phyloP scores from a whole-genome alignment of 2,888 invertebrate genomes.

The Maniola hyperantus region DNA sequence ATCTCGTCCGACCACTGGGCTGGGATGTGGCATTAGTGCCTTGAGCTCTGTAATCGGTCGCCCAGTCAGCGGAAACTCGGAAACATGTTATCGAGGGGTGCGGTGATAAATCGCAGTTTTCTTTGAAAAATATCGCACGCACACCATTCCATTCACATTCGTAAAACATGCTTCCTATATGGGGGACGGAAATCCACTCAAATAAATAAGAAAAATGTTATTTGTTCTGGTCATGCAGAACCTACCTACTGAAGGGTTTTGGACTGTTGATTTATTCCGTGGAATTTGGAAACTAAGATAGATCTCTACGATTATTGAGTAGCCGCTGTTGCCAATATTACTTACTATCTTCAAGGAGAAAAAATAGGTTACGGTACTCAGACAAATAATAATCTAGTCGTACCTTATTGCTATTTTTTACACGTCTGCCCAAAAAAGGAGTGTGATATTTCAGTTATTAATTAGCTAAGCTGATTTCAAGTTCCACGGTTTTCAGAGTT shows the following conservation, averaged over 20 bases:
- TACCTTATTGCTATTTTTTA: too few species aligned
- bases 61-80: slow-evolving; percentile 55
- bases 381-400: too few species aligned
- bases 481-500: too few species aligned
- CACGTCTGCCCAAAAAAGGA: too few species aligned
- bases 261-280: background rate
- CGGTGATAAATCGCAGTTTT: slow-evolving; percentile 72
- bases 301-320: too few species aligned
- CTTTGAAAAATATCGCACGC: slow-evolving; percentile 65
- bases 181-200: slow-evolving; percentile 27
- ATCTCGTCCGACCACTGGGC: slow-evolving; percentile 22
- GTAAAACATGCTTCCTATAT: slow-evolving; percentile 38
- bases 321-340: too few species aligned
- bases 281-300: background rate
- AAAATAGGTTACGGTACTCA: too few species aligned
- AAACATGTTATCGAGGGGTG: slow-evolving; percentile 66
- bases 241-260: background rate
- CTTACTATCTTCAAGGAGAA: too few species aligned
- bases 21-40: slow-evolving; percentile 18
- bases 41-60: slow-evolving; percentile 26
- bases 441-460: too few species aligned
- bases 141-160: slow-evolving; percentile 47
- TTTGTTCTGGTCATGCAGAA: slow-evolving; percentile 11
- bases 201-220: slow-evolving; percentile 29
- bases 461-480: too few species aligned